A percentile compares a stretch with the other conserved stretches of the same genome.
These are phyloP conservation scores for Himalopsyche tibetana DNA, from an alignment of 2,888 invertebrate genomes.

Conservation along the genomic window DNA sequence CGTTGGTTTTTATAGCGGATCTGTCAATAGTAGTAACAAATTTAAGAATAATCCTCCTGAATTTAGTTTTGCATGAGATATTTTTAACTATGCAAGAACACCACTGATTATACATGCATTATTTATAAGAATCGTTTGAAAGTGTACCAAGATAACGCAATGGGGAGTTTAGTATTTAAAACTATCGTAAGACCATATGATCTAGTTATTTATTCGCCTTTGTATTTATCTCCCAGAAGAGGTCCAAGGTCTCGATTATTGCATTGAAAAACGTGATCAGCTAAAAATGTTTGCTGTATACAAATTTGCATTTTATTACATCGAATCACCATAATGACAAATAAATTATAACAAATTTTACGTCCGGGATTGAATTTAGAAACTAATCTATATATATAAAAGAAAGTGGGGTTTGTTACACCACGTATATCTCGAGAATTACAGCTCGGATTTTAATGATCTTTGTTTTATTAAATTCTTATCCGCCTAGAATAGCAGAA, in stretches of 20 bases:
- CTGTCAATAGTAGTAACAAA: too few species aligned
- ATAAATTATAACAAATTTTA: too few species aligned
- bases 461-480: too few species aligned
- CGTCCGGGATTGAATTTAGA: too few species aligned
- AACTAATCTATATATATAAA: too few species aligned
- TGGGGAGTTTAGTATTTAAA: neutral
- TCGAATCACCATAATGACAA: neutral
- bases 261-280: neutral
- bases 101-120: neutral
- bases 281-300: neutral
- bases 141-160: neutral
- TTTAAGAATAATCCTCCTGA: too few species aligned
- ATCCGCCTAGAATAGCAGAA: too few species aligned
- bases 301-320: neutral
- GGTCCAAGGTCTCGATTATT: conserved; percentile 2
- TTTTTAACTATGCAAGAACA: neutral
- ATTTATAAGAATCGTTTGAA: neutral
- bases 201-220: neutral
- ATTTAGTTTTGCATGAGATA: too few species aligned
- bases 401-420: too few species aligned
- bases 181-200: neutral
- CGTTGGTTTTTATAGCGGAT: too few species aligned
- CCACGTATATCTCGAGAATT: too few species aligned
- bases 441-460: too few species aligned
- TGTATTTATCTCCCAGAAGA: conserved; percentile 6